phyloP scores from a whole-genome alignment of 1,140 invertebrate genomes.

The Aphaenogaster floridana region DNA sequence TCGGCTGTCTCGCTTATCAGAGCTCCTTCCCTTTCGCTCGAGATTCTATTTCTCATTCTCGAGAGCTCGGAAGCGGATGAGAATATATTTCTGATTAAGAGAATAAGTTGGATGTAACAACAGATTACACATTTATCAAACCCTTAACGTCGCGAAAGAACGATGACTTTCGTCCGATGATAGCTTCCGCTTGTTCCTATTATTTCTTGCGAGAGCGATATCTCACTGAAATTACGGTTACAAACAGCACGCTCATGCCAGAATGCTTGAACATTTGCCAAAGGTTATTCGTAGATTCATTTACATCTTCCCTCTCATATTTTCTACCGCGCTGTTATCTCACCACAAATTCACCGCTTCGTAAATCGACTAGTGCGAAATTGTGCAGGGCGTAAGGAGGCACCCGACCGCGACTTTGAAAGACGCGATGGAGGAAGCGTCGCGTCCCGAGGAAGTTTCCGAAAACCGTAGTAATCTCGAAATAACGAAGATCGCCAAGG shows the following conservation, averaged over 20 bases:
- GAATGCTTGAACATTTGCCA: conserved; percentile 40
- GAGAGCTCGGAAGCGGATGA: neutral
- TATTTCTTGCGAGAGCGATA: neutral
- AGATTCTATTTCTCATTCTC: neutral
- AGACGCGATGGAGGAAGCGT: neutral
- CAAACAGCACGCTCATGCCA: neutral
- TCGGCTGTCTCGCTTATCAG: conserved; percentile 26
- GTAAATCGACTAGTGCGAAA: conserved; percentile 11
- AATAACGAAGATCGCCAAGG: conserved; percentile 8
- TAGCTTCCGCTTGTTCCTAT: neutral
- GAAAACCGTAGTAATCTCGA: conserved; percentile 23
- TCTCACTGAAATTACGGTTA: neutral
- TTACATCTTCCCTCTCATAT: conserved; percentile 6
- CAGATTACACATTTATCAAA: neutral
- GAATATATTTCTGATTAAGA: conserved; percentile 20
- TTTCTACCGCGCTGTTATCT: neutral
- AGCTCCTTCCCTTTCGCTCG: neutral
- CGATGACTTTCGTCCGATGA: conserved; percentile 4
- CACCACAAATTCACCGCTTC: neutral
- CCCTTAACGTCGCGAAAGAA: conserved; percentile 6
- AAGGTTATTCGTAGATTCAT: neutral
- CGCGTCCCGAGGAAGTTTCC: neutral
- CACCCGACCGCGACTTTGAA: neutral
- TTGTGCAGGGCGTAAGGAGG: conserved; percentile 31
- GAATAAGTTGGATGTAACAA: conserved; percentile 1